Conservation (phyloP, 2,797 vertebrate species). For the Pogoniulus pusillus region DNA sequence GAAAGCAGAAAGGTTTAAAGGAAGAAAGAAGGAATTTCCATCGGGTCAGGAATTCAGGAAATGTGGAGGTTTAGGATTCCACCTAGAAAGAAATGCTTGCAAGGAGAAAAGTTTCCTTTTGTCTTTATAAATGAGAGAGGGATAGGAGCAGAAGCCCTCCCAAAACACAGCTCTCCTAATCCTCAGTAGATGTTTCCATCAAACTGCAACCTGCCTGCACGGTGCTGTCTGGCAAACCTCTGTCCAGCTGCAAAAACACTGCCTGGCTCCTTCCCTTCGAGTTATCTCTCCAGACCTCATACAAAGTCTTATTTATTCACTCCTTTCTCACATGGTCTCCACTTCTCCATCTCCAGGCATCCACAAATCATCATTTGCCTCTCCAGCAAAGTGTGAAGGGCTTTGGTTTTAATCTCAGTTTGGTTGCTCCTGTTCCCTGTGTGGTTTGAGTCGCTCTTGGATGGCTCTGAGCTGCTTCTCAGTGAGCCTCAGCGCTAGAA, state of each 20-base stretch:
- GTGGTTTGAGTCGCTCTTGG: neutral
- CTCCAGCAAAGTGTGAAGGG: neutral
- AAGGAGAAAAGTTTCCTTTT: neutral
- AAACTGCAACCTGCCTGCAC: neutral
- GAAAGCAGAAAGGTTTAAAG: neutral
- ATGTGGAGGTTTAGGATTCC: neutral
- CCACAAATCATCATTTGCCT: neutral
- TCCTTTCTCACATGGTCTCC: neutral
- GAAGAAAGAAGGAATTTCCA: neutral
- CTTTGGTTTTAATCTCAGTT: neutral
- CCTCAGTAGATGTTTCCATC: neutral
- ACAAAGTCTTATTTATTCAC: neutral
- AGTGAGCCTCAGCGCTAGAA: neutral
- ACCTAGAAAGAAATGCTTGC: fast-evolving
- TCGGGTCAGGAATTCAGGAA: neutral
- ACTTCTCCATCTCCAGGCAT: neutral
- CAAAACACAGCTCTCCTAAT: fast-evolving
- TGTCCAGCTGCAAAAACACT: slow-evolving; percentile 33
- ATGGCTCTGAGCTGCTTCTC: neutral
- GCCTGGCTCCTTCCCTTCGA: neutral
- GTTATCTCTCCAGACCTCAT: slow-evolving; percentile 11
- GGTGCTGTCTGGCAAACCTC: slow-evolving; percentile 3
- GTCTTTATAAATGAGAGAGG: neutral
- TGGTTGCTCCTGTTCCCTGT: neutral
- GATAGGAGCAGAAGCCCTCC: neutral